Base-by-base conservation (phyloP, 2,888 invertebrate species). In the Lingula anatina region DNA sequence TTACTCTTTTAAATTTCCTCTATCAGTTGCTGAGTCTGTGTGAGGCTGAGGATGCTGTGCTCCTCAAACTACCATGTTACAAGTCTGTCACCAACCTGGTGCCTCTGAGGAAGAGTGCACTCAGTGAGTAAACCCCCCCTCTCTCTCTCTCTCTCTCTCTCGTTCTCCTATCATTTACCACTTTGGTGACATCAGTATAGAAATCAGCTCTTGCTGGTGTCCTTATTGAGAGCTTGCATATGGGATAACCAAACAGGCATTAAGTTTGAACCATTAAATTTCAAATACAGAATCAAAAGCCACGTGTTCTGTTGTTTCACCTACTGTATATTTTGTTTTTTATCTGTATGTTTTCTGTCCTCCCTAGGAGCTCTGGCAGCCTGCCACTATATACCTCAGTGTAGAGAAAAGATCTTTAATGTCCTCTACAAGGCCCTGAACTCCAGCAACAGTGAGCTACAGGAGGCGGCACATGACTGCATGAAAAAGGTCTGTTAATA, bases 381-480 rank as follows among this genome's bases (percentile, higher is more conserved):
- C 5, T 75, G 73, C 51, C 72, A 74, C 48, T 72, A 75, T 58
- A 71, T 76, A 36, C 56, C 65, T 0, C 63, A 64, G 41, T 62
- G 64, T 45, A 58, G 83, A 45, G 90, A 89, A 61, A 88, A 86
- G 72, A 89, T 91, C 55, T 88, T 90, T 70, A 83, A 84, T 55
- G 87, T 88, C 40, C 79, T 93, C 0, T 94, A 93, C 60, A 90
- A 90, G 75, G 88, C 90, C 0, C 80, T 96, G 48, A 92, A 91
- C 72, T 90, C 89, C 48, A 66, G 59, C 46, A 73, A 68, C 51
- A 63, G 60, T 27, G 95, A 96, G 70, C 76, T 97, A 39, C 95
- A 95, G 75, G 88, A 93, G 79, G 88, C 90, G 1, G 93, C 93
- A 0, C 95, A 91, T 73, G 88, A 91, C 66, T 95, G 95, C 69